Conservation (phyloP, 2,797 vertebrate species). For the Picus viridis region DNA sequence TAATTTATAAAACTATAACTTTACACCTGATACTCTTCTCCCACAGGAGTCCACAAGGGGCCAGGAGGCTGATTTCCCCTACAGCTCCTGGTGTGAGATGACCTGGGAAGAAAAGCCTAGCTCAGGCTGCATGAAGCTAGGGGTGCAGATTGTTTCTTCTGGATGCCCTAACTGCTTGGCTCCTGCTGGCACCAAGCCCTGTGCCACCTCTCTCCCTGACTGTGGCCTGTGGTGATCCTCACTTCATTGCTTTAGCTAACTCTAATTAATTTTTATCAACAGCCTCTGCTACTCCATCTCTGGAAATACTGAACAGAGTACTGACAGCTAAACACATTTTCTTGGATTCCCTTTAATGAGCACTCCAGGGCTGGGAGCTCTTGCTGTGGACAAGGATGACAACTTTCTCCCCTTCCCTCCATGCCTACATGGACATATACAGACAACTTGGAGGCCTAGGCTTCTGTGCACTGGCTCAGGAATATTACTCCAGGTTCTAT, state of each 20-base stretch:
- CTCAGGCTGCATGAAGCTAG: neutral
- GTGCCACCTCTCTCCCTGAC: fast-evolving
- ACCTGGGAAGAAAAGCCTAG: neutral
- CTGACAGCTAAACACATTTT: neutral
- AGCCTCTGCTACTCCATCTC: neutral
- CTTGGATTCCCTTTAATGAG: neutral
- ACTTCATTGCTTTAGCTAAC: fast-evolving
- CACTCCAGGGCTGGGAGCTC: neutral
- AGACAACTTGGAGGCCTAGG: neutral
- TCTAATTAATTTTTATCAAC: neutral
- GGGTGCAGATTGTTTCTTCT: too few species aligned
- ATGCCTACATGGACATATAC: neutral
- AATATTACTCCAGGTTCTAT: neutral
- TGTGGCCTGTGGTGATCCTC: fast-evolving
- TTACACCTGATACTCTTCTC: neutral
- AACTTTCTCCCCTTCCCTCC: neutral
- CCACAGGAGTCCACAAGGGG: neutral
- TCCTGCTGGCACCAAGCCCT: neutral
- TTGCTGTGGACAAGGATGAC: neutral
- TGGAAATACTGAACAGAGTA: fast-evolving
- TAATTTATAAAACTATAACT: neutral
- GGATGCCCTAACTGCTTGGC: neutral
- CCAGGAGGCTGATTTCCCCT: neutral
- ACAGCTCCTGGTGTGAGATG: neutral
- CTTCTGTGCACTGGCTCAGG: neutral